Evolutionary conservation across 2,888 invertebrate species (phyloP).

Genomic region (Idaea biselata): DNA sequence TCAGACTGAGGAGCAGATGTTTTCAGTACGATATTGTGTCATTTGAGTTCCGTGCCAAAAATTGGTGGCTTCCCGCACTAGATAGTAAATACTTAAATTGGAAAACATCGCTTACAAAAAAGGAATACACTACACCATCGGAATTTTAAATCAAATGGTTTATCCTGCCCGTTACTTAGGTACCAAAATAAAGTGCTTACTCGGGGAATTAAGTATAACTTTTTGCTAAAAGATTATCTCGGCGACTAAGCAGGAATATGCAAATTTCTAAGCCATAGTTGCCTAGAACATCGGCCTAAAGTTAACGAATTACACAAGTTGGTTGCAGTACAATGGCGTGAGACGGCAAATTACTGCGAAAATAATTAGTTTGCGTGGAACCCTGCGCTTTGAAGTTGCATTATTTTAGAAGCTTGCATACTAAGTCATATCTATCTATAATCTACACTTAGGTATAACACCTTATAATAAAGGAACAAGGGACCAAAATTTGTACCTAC

Average conservation of each 20-base stretch:
- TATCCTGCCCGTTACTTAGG: no score
- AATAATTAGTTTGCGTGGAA: slow-evolving; percentile 46
- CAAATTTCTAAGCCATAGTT: slow-evolving; percentile 18
- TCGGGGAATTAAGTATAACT: no score
- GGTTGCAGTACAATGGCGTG: slow-evolving; percentile 39
- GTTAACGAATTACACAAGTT: slow-evolving; percentile 33
- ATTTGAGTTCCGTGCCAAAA: slow-evolving; percentile 28
- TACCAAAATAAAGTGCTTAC: no score
- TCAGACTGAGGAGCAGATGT: slow-evolving; percentile 28
- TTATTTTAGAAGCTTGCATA: neutral
- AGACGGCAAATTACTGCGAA: slow-evolving; percentile 44
- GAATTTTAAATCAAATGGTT: no score
- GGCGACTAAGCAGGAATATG: slow-evolving; percentile 10
- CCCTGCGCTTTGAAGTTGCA: slow-evolving; percentile 29
- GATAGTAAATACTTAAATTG: slow-evolving; percentile 12
- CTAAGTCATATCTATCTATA: no score
- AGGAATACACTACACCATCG: neutral
- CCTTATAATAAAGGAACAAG: slow-evolving; percentile 2
- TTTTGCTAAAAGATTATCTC: neutral
- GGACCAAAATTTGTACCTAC: neutral
- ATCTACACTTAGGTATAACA: neutral
- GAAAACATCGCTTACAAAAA: slow-evolving; percentile 17
- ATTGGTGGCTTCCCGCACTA: slow-evolving; percentile 14
- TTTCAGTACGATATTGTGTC: slow-evolving; percentile 18
- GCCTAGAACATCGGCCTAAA: slow-evolving; percentile 27